A percentile compares a stretch with the other conserved stretches of the same genome.
Evolutionary conservation across 2,888 invertebrate species (phyloP).

Genomic region (Leptopilina syphax): DNA sequence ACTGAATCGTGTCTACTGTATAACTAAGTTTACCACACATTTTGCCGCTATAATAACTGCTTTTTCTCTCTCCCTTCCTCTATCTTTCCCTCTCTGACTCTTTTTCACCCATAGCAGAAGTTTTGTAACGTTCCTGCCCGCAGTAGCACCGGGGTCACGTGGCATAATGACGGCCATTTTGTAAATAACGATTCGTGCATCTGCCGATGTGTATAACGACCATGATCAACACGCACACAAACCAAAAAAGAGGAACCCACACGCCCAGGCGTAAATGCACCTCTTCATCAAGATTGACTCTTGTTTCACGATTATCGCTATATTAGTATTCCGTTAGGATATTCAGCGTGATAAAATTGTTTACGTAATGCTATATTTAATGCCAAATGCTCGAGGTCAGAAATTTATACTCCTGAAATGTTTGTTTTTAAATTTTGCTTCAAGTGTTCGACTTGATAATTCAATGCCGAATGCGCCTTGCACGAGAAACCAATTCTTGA

Average conservation of each 20-base stretch:
- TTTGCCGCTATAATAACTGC: slow-evolving; percentile 55
- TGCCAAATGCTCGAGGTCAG: too few relatives aligned
- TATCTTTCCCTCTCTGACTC: too few relatives aligned
- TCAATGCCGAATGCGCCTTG: too few relatives aligned
- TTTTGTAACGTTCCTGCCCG: slow-evolving; percentile 53
- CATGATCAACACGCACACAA: slow-evolving; percentile 13
- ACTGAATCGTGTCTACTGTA: slow-evolving; percentile 45
- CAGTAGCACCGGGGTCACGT: slow-evolving; percentile 68
- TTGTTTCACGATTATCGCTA: slow-evolving; percentile 10
- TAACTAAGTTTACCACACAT: slow-evolving; percentile 6
- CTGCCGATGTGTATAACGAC: slow-evolving; percentile 55
- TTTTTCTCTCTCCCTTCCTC: slow-evolving; percentile 2
- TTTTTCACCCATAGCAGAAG: slow-evolving; percentile 41
- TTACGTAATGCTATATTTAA: slow-evolving; percentile 6
- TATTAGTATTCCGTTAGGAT: slow-evolving; percentile 5
- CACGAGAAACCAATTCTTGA: too few relatives aligned
- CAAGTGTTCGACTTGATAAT: too few relatives aligned
- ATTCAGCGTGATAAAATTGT: slow-evolving; percentile 15
- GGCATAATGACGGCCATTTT: slow-evolving; percentile 69
- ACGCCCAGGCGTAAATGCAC: background rate
- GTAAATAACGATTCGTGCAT: slow-evolving; percentile 72
- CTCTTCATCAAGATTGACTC: slow-evolving; percentile 20
- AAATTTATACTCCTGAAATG: too few relatives aligned
- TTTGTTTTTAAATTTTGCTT: too few relatives aligned
- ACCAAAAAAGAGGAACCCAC: background rate